phyloP scores from a whole-genome alignment of 2,797 vertebrate genomes.

The Craterocephalus amniculus region DNA sequence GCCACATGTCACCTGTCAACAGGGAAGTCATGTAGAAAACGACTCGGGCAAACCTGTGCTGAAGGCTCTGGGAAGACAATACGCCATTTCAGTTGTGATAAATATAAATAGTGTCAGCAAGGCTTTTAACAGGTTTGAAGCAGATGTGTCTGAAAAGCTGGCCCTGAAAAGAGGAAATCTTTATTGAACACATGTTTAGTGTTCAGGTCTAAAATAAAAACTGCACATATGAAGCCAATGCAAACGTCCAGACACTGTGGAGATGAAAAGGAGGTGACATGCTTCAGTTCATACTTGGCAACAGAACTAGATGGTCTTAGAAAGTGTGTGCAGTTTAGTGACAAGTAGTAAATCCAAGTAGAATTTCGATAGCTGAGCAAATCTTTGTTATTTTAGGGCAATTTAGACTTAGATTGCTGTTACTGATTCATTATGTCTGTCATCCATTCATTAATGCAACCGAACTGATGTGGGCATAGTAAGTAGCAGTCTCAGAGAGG shows the following conservation, averaged over 20 bases:
- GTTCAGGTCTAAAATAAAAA: not conserved
- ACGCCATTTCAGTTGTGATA: not conserved
- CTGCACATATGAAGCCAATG: slow-evolving; percentile 11
- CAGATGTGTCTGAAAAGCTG: not conserved
- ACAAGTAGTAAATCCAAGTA: slow-evolving; percentile 1
- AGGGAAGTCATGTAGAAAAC: slow-evolving; percentile 38
- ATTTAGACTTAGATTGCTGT: slow-evolving; percentile 1
- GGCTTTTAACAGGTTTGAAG: not conserved
- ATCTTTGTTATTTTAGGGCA: not conserved
- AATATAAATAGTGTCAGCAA: not conserved
- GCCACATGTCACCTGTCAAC: slow-evolving; percentile 79
- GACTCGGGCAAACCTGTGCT: slow-evolving; percentile 7
- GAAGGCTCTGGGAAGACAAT: not conserved
- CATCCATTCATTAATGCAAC: slow-evolving; percentile 21
- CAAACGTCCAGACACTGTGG: slow-evolving; percentile 21
- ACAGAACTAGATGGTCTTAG: not conserved
- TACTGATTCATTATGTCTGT: not conserved
- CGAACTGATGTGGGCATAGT: slow-evolving; percentile 11
- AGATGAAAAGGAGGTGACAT: slow-evolving; percentile 9
- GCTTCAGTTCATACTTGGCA: slow-evolving; percentile 1
- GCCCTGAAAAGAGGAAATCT: not conserved
- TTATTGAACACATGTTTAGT: not conserved
- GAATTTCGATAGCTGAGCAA: not conserved
- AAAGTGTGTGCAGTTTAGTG: not conserved
- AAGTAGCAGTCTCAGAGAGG: slow-evolving; percentile 43